A percentile compares a stretch with the other conserved stretches of the same genome.
Evolutionary conservation across 2,113 vertebrate genomes (phyloP).

Genomic region (Tympanuchus pallidicinctus): DNA sequence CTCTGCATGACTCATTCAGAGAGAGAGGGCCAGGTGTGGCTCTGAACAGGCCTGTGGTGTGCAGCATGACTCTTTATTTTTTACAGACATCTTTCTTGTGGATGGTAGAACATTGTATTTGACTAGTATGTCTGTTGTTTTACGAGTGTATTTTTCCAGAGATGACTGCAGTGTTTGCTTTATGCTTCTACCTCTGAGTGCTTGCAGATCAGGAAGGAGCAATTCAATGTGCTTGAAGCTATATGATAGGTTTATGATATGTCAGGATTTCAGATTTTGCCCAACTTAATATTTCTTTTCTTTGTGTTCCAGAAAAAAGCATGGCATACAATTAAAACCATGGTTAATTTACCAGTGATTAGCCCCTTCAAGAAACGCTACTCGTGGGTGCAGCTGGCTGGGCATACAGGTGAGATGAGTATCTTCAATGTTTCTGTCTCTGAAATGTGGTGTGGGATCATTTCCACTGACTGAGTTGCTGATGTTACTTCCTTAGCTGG

Average conservation of each 20-base stretch:
- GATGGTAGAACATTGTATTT: not conserved
- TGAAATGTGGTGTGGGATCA: not conserved
- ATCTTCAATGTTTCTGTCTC: not conserved
- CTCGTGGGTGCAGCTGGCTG: constrained; percentile 95
- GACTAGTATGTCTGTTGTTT: not conserved
- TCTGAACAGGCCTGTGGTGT: not conserved
- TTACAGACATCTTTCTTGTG: not conserved
- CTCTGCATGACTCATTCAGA: constrained; percentile 3
- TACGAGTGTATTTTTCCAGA: not conserved
- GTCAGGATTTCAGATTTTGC: not conserved
- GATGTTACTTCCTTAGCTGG: not conserved
- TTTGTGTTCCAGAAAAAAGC: constrained; percentile 81
- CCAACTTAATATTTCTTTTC: constrained; percentile 25
- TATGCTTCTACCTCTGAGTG: not conserved
- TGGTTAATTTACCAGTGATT: constrained; percentile 91
- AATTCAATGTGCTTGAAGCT: not conserved
- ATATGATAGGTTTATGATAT: not conserved
- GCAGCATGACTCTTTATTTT: not conserved
- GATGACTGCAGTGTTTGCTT: not conserved
- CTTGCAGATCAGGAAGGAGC: not conserved
- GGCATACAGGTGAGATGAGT: constrained; percentile 88
- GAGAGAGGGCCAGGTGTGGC: not conserved
- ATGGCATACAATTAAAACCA: constrained; percentile 95
- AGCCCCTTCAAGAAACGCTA: constrained; percentile 90
- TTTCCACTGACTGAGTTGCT: not conserved